Evolutionary conservation across 2,888 invertebrate genomes (phyloP).

Genomic region (Lasioglossum villosulum): DNA sequence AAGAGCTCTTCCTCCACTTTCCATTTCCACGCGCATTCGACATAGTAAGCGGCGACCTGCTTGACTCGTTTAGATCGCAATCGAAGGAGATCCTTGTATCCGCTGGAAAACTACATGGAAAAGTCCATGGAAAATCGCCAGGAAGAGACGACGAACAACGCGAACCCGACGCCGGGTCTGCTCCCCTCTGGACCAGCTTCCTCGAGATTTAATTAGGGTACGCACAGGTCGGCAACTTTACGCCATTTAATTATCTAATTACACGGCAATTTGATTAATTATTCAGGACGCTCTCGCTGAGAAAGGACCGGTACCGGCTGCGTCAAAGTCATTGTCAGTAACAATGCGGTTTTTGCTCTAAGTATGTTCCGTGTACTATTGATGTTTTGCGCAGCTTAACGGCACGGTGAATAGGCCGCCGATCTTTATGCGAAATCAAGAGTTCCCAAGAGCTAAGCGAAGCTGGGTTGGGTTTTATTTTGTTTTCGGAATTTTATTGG

Average conservation of each 20-base stretch:
- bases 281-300: conserved; percentile 32
- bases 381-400: background rate
- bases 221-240: conserved; percentile 64
- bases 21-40: conserved; percentile 78
- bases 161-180: conserved; percentile 36
- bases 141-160: conserved; percentile 18
- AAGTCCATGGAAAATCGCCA: conserved; percentile 53
- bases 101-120: conserved; percentile 64
- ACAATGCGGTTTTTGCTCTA: background rate
- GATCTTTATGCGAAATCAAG: background rate
- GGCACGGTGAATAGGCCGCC: background rate
- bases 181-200: conserved; percentile 37
- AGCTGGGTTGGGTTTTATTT: background rate
- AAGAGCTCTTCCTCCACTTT: conserved; percentile 78
- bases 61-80: conserved; percentile 64
- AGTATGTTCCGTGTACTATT: background rate
- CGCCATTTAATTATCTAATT: conserved; percentile 69
- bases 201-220: conserved; percentile 66
- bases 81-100: conserved; percentile 70
- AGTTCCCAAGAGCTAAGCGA: background rate
- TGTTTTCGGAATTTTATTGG: background rate
- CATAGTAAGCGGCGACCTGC: conserved; percentile 65
- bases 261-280: conserved; percentile 44
- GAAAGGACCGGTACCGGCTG: conserved; percentile 13
- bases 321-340: conserved; percentile 50